phyloP scores from a whole-genome alignment of 2,888 invertebrate genomes.

The Panopea generosa region DNA sequence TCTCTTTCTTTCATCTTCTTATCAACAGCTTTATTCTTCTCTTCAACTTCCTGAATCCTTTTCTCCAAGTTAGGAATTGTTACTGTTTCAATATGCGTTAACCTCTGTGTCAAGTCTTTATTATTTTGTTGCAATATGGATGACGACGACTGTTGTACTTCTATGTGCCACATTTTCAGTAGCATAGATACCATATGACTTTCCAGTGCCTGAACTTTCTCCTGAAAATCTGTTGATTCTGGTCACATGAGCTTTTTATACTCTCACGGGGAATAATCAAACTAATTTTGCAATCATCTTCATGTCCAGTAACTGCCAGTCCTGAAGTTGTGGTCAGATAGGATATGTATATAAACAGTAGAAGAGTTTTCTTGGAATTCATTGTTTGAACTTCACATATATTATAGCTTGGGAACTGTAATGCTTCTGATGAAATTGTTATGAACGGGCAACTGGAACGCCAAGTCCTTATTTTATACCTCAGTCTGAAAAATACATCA shows the following conservation, averaged over 20 bases:
- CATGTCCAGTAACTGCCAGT: slow-evolving; percentile 9
- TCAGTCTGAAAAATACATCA: too few species aligned
- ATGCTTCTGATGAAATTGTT: too few species aligned
- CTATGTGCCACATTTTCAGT: slow-evolving; percentile 39
- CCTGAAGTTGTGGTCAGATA: not conserved
- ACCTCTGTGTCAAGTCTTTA: not conserved
- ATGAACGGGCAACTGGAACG: too few species aligned
- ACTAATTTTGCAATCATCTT: slow-evolving; percentile 73
- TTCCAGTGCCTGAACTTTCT: slow-evolving; percentile 61
- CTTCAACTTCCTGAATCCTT: too few species aligned
- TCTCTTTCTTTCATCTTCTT: too few species aligned
- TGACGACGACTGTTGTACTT: slow-evolving; percentile 35
- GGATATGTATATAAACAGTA: not conserved
- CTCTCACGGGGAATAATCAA: slow-evolving; percentile 75
- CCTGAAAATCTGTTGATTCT: slow-evolving; percentile 48
- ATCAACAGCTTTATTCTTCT: too few species aligned
- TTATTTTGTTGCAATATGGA: not conserved
- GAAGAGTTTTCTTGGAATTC: not conserved
- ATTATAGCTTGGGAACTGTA: too few species aligned
- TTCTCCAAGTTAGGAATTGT: not conserved
- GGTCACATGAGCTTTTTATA: slow-evolving; percentile 73
- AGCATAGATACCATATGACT: slow-evolving; percentile 40
- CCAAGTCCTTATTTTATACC: too few species aligned
- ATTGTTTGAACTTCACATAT: too few species aligned
- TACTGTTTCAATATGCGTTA: slow-evolving; percentile 4